Evolutionary conservation across 2,113 vertebrate species (phyloP).

Genomic region (Pollimyrus isidori): DNA sequence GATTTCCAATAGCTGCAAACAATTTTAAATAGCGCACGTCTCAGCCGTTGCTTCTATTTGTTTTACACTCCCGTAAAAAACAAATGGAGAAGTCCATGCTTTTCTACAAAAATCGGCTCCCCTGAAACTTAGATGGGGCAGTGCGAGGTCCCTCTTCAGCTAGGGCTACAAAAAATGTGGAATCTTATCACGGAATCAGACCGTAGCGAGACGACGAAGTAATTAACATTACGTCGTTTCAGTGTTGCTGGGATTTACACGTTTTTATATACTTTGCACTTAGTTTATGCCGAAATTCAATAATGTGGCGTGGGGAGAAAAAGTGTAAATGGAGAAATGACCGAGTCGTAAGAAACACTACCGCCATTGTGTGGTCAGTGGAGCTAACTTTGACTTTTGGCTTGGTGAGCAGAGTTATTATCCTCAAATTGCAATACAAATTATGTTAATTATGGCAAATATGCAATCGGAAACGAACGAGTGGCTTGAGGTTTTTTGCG

Average conservation of each 20-base stretch:
- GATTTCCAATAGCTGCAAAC: constrained; percentile 7
- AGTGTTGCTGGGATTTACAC: not conserved
- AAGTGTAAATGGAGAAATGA: not conserved
- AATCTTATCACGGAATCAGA: not conserved
- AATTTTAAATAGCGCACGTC: not conserved
- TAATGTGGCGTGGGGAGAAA: not conserved
- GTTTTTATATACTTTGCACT: not conserved
- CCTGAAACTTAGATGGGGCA: not conserved
- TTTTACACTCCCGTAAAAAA: not conserved
- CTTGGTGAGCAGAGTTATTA: not conserved
- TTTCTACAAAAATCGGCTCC: not conserved
- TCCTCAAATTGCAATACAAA: not conserved
- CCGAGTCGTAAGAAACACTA: not conserved
- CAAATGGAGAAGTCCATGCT: not conserved
- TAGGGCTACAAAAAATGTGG: not conserved
- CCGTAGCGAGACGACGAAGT: not conserved
- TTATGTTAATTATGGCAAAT: not conserved
- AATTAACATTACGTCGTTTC: not conserved
- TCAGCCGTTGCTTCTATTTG: not conserved
- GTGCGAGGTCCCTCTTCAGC: not conserved
- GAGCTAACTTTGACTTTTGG: not conserved
- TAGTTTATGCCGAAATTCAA: not conserved
- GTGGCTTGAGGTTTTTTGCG: not conserved
- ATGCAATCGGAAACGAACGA: not conserved
- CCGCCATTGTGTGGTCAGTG: constrained; percentile 7